Evolutionary conservation across 1,140 invertebrate species (phyloP).

Genomic region (Cydia fagiglandana): DNA sequence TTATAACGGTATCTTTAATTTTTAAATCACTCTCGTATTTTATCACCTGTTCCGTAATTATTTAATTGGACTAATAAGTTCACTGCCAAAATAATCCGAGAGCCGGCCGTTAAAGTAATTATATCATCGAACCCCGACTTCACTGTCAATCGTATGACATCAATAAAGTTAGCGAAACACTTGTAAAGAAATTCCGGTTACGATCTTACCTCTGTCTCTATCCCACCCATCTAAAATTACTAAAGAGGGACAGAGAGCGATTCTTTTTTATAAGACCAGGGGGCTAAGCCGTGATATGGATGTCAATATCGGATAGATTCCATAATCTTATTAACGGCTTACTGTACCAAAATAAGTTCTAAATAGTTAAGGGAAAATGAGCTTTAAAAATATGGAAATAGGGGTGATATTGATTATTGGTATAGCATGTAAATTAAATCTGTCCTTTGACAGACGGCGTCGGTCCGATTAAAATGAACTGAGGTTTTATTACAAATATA

Average conservation of each 20-base stretch:
- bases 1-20: too few relatives aligned
- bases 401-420: conserved; percentile 34
- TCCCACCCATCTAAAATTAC: background rate
- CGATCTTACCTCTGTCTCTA: conserved; percentile 5
- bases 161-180: conserved; percentile 29
- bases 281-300: conserved; percentile 20
- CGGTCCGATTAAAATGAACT: conserved; percentile 44
- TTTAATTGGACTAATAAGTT: conserved; percentile 18
- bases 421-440: conserved; percentile 42
- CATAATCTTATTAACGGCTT: conserved; percentile 63
- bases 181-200: background rate
- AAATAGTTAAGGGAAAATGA: background rate
- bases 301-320: conserved; percentile 32
- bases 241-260: background rate
- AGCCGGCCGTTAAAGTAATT: conserved; percentile 1
- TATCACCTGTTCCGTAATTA: conserved; percentile 1
- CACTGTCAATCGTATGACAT: conserved; percentile 27
- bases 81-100: background rate
- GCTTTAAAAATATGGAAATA: conserved; percentile 20
- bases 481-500: conserved; percentile 34
- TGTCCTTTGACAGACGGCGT: conserved; percentile 51
- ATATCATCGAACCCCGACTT: conserved; percentile 12
- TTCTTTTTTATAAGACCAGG: conserved; percentile 5
- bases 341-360: conserved; percentile 41
- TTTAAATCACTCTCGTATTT: background rate